Evolutionary conservation across 2,888 invertebrate genomes (phyloP).

Genomic region (Parochlus steinenii): DNA sequence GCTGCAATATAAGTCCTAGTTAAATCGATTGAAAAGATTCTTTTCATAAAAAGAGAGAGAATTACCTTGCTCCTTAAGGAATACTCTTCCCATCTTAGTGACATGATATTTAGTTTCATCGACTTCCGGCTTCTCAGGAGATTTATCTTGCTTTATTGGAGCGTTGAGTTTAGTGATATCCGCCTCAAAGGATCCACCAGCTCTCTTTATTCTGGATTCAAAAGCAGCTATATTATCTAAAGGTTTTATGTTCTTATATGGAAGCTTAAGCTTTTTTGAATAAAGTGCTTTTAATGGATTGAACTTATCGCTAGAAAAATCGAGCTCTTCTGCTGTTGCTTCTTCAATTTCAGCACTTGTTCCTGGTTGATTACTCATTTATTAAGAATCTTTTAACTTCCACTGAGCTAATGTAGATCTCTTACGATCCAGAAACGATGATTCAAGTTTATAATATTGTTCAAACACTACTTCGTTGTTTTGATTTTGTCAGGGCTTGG

Average conservation of each 20-base stretch:
- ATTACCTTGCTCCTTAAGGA: constrained; percentile 30
- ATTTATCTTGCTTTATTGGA: constrained; percentile 6
- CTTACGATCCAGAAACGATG: no score
- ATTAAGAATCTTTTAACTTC: no score
- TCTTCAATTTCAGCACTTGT: constrained; percentile 3
- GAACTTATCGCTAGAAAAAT: constrained; percentile 40
- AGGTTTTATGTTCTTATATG: constrained; percentile 38
- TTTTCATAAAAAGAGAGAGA: no score
- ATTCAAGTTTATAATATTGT: no score
- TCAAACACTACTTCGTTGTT: no score
- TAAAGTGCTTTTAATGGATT: constrained; percentile 55
- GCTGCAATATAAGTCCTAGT: constrained; percentile 1
- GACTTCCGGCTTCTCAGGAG: constrained; percentile 20
- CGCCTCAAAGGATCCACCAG: constrained; percentile 6
- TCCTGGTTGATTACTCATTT: background rate
- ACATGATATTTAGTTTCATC: constrained; percentile 23
- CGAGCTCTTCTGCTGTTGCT: constrained; percentile 23
- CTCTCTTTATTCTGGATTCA: constrained; percentile 29
- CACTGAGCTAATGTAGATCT: no score
- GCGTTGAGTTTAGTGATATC: constrained; percentile 3
- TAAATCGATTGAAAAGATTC: no score
- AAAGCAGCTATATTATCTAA: constrained; percentile 55
- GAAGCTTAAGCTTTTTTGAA: constrained; percentile 36
- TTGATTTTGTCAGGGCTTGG: no score
- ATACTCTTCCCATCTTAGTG: constrained; percentile 31